Evolutionary conservation across 1,140 invertebrate genomes (phyloP).

Genomic region (Hycleus phaleratus): DNA sequence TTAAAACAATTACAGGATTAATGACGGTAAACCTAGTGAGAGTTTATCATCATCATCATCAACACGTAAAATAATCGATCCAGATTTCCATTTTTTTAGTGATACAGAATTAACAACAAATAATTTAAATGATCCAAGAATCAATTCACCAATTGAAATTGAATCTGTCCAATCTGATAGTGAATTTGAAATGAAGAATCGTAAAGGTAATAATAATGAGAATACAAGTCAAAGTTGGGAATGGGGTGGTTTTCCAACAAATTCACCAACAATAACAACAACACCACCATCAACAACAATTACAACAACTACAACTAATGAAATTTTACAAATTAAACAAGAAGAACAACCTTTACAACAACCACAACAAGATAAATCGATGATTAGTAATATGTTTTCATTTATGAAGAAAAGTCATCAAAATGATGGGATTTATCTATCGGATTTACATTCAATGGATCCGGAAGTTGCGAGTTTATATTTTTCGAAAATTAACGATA

Average conservation of each 20-base stretch:
- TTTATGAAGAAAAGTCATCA: conserved; percentile 79
- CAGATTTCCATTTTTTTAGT: conserved; percentile 83
- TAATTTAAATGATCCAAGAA: conserved; percentile 49
- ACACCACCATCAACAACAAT: conserved; percentile 23
- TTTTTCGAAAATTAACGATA: conserved; percentile 56
- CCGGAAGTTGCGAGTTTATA: conserved; percentile 86
- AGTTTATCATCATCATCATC: not conserved
- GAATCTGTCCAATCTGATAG: conserved; percentile 85
- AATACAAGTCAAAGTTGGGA: conserved; percentile 71
- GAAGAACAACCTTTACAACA: conserved; percentile 16
- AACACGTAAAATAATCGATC: conserved; percentile 38
- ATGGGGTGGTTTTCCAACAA: conserved; percentile 89
- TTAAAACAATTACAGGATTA: conserved; percentile 4
- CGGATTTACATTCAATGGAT: conserved; percentile 86
- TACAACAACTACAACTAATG: conserved; percentile 36
- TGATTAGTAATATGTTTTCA: conserved; percentile 83
- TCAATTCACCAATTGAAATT: conserved; percentile 34
- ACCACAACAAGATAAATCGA: conserved; percentile 52
- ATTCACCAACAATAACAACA: conserved; percentile 27
- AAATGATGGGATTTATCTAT: conserved; percentile 81
- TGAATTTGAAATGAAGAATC: conserved; percentile 76
- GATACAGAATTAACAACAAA: conserved; percentile 76
- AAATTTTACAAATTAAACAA: conserved; percentile 41
- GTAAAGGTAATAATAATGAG: conserved; percentile 44
- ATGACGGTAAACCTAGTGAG: conserved; percentile 5